Conservation (phyloP, 2,113 vertebrate species). For the Triplophysa rosa region DNA sequence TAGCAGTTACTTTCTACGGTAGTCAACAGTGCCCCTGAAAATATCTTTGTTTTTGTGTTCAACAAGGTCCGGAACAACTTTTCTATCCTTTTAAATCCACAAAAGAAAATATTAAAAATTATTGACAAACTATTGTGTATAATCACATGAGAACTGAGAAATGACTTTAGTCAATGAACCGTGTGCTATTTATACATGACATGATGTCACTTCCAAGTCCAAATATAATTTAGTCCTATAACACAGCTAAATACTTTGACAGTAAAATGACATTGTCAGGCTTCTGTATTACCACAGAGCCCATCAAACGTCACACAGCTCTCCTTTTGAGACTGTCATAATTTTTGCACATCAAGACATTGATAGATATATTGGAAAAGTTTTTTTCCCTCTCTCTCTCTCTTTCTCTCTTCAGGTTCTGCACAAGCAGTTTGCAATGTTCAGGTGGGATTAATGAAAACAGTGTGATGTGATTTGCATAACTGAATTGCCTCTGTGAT, state of each 20-base stretch:
- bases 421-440: constrained; percentile 56
- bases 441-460: constrained; percentile 75
- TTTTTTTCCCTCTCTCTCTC: not conserved
- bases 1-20: too few relatives aligned
- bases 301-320: constrained; percentile 47
- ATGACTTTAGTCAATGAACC: not conserved
- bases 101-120: not conserved
- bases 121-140: not conserved
- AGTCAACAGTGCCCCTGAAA: too few relatives aligned
- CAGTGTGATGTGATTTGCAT: constrained; percentile 72
- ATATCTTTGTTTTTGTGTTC: too few relatives aligned
- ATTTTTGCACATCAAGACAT: constrained; percentile 36
- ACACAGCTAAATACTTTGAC: not conserved
- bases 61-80: too few relatives aligned
- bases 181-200: not conserved
- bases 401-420: constrained; percentile 44
- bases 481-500: constrained; percentile 73
- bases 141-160: too few relatives aligned
- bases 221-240: not conserved
- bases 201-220: not conserved
- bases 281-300: constrained; percentile 3
- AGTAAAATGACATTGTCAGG: not conserved
- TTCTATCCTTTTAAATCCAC: not conserved
- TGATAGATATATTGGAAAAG: constrained; percentile 35
- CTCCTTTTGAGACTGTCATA: constrained; percentile 36